These are phyloP conservation scores for Cepaea hortensis DNA, from an alignment of 2,888 invertebrate species.

Conservation along the genomic window DNA sequence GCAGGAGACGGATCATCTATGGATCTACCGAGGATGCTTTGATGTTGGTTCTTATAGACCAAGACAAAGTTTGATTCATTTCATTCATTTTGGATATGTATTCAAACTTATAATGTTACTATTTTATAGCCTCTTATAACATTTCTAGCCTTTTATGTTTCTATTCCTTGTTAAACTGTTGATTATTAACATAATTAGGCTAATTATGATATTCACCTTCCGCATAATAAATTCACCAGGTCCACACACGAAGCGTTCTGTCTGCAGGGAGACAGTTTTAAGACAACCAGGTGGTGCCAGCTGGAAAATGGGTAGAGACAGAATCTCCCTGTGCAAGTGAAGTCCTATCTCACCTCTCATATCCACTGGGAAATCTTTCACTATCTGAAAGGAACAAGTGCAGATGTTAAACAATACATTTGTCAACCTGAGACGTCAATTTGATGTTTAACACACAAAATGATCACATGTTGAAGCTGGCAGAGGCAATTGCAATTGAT, in stretches of 20 bases:
- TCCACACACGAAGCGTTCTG: conserved; percentile 95
- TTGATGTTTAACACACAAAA: neutral
- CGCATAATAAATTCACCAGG: conserved; percentile 96
- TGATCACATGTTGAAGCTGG: no score
- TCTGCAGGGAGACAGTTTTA: conserved; percentile 92
- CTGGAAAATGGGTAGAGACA: conserved; percentile 95
- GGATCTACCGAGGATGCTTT: no score
- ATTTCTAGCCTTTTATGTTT: neutral
- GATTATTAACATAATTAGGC: neutral
- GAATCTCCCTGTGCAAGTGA: conserved; percentile 95
- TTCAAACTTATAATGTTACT: no score
- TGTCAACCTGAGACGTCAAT: neutral
- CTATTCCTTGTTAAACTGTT: neutral
- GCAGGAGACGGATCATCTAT: no score
- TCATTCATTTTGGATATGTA: no score
- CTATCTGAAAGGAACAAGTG: conserved; percentile 57
- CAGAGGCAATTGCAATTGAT: no score
- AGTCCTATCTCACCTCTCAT: conserved; percentile 95
- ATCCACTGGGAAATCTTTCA: conserved; percentile 95
- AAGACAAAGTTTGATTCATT: no score
- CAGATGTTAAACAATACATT: neutral
- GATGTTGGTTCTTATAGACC: no score
- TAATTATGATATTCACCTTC: conserved; percentile 77
- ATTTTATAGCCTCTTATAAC: no score
- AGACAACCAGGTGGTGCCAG: conserved; percentile 94